Evolutionary conservation across 2,888 invertebrate genomes (phyloP).

Genomic region (Orthosia cruda): DNA sequence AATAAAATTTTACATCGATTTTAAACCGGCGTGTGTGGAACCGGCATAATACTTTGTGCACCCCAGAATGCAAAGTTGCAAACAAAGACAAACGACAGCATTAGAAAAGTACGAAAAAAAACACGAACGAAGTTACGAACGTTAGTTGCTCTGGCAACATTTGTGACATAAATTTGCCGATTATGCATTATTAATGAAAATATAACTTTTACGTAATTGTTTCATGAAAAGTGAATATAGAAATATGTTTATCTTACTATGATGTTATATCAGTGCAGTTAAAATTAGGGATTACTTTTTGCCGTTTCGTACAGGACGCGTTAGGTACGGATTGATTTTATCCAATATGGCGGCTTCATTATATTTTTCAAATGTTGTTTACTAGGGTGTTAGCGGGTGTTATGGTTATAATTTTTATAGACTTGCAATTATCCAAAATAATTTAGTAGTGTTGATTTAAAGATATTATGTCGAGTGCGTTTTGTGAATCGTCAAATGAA

Average conservation of each 20-base stretch:
- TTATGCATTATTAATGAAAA: constrained; percentile 41
- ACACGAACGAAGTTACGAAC: background rate
- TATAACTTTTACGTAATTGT: constrained; percentile 36
- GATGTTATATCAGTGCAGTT: constrained; percentile 45
- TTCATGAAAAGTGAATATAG: constrained; percentile 34
- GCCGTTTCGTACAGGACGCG: constrained; percentile 58
- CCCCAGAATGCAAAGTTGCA: constrained; percentile 13
- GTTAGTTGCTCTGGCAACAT: constrained; percentile 33
- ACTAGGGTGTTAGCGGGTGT: constrained; percentile 67
- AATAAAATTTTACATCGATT: too few species aligned
- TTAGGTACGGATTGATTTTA: constrained; percentile 61
- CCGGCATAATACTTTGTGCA: background rate
- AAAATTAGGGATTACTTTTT: constrained; percentile 59
- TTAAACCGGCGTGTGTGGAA: background rate
- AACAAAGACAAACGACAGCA: too few species aligned
- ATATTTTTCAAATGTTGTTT: constrained; percentile 77
- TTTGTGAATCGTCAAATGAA: constrained; percentile 55
- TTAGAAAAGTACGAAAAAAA: background rate
- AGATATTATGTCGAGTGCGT: constrained; percentile 60
- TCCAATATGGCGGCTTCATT: constrained; percentile 84
- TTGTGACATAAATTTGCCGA: constrained; percentile 31
- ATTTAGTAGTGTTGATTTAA: constrained; percentile 26
- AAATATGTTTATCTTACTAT: constrained; percentile 40
- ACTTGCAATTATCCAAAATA: constrained; percentile 20
- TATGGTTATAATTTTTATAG: constrained; percentile 26